Conservation (phyloP, 2,797 vertebrate species). For the Gadopsis marmoratus region DNA sequence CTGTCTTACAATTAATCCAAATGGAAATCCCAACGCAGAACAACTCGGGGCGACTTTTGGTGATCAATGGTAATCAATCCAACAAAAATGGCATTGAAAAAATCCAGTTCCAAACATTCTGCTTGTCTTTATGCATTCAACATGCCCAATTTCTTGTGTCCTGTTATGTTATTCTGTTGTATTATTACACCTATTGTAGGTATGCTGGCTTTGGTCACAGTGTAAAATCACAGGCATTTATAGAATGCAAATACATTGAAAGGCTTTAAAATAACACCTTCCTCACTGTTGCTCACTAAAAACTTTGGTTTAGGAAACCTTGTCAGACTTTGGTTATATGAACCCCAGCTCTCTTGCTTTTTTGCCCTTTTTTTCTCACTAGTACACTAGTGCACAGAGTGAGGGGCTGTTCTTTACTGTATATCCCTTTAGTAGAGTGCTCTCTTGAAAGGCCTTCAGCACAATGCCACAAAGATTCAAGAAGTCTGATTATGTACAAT, state of each 20-base stretch:
- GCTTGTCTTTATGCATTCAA: not conserved
- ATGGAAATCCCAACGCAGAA: not conserved
- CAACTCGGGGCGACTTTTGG: not conserved
- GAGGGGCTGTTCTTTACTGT: conserved; percentile 51
- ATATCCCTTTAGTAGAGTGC: conserved; percentile 47
- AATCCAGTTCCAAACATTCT: not conserved
- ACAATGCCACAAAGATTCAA: conserved; percentile 43
- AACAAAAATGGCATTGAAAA: not conserved
- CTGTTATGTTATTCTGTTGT: not conserved
- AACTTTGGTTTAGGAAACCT: no score
- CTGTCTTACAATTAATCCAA: not conserved
- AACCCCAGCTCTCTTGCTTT: not conserved
- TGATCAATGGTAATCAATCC: not conserved
- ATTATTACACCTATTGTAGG: not conserved
- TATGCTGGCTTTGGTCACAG: not conserved
- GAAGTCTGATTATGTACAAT: conserved; percentile 37
- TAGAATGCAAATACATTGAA: not conserved
- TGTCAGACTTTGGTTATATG: not conserved
- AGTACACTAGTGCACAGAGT: not conserved
- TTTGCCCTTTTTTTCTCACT: not conserved
- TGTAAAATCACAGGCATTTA: not conserved
- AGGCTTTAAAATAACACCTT: not conserved
- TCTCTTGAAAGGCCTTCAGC: conserved; percentile 63
- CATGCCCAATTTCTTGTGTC: not conserved
- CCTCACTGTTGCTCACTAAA: not conserved